Base-by-base conservation (phyloP, 2,888 invertebrate genomes). In the Eretmocerus hayati region DNA sequence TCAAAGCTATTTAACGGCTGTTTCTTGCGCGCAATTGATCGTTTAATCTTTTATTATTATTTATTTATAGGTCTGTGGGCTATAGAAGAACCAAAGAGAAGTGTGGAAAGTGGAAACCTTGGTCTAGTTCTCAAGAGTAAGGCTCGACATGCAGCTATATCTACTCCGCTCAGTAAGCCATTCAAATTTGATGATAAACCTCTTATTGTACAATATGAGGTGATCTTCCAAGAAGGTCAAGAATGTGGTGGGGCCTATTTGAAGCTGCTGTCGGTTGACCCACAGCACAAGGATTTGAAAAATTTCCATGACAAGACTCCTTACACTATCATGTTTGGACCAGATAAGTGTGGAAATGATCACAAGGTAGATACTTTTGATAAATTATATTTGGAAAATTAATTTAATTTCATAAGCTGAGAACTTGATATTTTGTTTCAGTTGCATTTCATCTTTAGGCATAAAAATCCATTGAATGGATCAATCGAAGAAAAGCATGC, bases 241-340 rank as follows among this genome's bases (percentile, higher is more conserved):
- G 96, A 96, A 72, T 99, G 99, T 73, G 99, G 99, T 38, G 99
- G 99, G 9, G 94, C 96, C 8, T 99, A 99, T 72, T 75, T 99
- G 41, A 99, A 99, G 74, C 78, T 99, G 38, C 75, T 99, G 16
- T 87, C 90, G 11, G 78, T 84, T 21, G 83, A 84, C 47, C 75
- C 80, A 37, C 77, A 81, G 39, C 72, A 80, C 26, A 79, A 81
- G 65, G 85, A 91, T 65, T 77, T 95, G 45, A 83, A 81, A 57
- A 78, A 83, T 64, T 94, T 97, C 75, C 81, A 89, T 71, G 97
- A 99, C 75, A 94, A 93, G 74, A 94, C 96, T 1, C 87, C 94
- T 0, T 99, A 97, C 75, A 90, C 94, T 2, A 92, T 99, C 64
- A 99, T 99, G 99, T 99, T 99, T 75, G 99, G 99, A 0, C 97